phyloP scores from a whole-genome alignment of 2,113 vertebrate species.

The Sinocyclocheilus grahami region DNA sequence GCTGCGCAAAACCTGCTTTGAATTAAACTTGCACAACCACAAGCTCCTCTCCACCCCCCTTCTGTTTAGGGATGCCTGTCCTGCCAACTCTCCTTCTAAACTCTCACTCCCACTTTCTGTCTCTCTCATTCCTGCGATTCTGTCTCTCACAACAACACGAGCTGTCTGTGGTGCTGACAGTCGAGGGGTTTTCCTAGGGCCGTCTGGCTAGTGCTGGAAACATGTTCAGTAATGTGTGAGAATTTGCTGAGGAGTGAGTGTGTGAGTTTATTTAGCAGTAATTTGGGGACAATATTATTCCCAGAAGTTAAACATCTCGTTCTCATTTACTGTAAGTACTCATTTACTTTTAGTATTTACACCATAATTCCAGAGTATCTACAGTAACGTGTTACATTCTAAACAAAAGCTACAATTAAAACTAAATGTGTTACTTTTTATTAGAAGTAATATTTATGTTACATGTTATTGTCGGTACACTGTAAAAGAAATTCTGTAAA shows the following conservation, averaged over 20 bases:
- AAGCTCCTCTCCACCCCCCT: background rate
- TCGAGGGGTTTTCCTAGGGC: slow-evolving; percentile 10
- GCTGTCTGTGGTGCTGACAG: slow-evolving; percentile 16
- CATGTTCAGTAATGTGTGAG: background rate
- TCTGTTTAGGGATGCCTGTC: background rate
- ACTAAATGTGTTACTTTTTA: background rate
- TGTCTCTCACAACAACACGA: slow-evolving; percentile 1
- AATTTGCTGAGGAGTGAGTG: background rate
- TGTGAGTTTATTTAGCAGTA: background rate
- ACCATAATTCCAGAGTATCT: background rate
- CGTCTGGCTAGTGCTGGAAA: background rate
- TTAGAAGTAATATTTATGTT: background rate
- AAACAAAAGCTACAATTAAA: background rate
- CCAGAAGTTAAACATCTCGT: background rate
- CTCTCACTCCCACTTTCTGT: slow-evolving; percentile 19
- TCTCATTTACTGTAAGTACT: background rate
- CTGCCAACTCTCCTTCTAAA: slow-evolving; percentile 35
- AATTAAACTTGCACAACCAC: slow-evolving; percentile 75
- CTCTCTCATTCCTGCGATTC: background rate
- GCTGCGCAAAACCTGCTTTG: slow-evolving; percentile 62
- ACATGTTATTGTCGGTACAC: background rate
- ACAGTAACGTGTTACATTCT: background rate
- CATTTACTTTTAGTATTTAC: background rate
- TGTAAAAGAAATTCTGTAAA: too few species aligned
- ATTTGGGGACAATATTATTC: background rate